These are phyloP conservation scores for Ophion ventricosus DNA, from an alignment of 2,888 invertebrate species.

Conservation along the genomic window DNA sequence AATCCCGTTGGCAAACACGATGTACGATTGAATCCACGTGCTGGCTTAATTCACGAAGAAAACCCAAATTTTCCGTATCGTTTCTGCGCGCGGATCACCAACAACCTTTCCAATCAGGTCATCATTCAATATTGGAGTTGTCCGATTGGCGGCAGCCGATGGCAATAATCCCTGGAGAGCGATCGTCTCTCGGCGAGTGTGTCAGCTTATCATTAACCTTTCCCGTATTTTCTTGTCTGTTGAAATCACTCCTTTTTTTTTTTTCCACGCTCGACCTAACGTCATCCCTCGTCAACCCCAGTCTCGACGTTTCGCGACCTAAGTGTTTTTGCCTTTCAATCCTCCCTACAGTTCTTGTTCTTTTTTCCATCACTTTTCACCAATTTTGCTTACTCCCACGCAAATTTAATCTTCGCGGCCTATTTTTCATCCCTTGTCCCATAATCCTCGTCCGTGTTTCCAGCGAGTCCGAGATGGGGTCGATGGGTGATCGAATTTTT, in stretches of 20 bases:
- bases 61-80: not conserved
- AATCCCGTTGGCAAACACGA: not conserved
- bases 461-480: not conserved
- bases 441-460: not conserved
- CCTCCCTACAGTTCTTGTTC: not conserved
- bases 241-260: not conserved
- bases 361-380: not conserved
- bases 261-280: not conserved
- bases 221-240: too few species aligned
- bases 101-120: not conserved
- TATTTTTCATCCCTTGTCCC: not conserved
- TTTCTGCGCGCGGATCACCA: not conserved
- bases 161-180: not conserved
- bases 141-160: not conserved
- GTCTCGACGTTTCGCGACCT: not conserved
- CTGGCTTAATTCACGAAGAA: not conserved
- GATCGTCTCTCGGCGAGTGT: not conserved
- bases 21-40: not conserved
- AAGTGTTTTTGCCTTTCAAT: not conserved
- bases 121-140: not conserved
- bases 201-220: not conserved
- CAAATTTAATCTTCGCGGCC: not conserved
- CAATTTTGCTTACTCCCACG: not conserved
- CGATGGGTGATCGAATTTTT: not conserved
- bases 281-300: constrained; percentile 2